Evolutionary conservation across 2,113 vertebrate genomes (phyloP).

Genomic region (Epinephelus fuscoguttatus): DNA sequence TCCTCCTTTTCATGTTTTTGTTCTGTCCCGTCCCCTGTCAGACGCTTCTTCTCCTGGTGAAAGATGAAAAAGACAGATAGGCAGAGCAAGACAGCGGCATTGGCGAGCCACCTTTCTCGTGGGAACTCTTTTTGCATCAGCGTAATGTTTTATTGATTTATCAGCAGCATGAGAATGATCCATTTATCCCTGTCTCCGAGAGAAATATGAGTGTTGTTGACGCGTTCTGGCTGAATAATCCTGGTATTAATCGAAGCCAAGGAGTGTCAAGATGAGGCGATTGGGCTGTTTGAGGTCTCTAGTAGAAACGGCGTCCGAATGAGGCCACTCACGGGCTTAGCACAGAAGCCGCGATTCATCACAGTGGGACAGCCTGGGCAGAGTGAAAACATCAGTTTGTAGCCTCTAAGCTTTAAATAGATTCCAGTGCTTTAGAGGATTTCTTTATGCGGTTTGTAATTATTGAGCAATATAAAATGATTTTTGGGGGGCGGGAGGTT

Average conservation of each 20-base stretch:
- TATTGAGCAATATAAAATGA: not conserved
- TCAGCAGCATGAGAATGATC: slow-evolving; percentile 67
- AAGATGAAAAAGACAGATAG: slow-evolving; percentile 44
- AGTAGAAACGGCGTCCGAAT: slow-evolving; percentile 42
- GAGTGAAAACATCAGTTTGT: slow-evolving; percentile 1
- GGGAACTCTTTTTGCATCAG: slow-evolving; percentile 70
- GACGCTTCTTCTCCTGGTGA: slow-evolving; percentile 3
- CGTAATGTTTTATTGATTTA: slow-evolving; percentile 83
- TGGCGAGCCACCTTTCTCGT: slow-evolving; percentile 42
- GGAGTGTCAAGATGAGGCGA: slow-evolving; percentile 64
- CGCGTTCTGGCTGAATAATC: slow-evolving; percentile 70
- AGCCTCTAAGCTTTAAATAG: slow-evolving; percentile 5
- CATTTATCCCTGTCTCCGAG: slow-evolving; percentile 72
- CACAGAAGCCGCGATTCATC: slow-evolving; percentile 5
- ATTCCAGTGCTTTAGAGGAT: not conserved
- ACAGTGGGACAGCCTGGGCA: not conserved
- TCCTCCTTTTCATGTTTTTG: slow-evolving; percentile 18
- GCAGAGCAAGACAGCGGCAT: not conserved
- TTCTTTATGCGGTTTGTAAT: slow-evolving; percentile 7
- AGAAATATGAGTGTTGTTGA: slow-evolving; percentile 77
- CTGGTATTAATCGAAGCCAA: slow-evolving; percentile 71
- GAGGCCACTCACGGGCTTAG: not conserved
- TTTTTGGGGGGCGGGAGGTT: not conserved
- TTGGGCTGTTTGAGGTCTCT: slow-evolving; percentile 42
- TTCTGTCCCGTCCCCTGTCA: slow-evolving; percentile 7